Percentiles rank a stretch among this genome's conserved stretches.
Conservation (phyloP, 2,113 vertebrate genomes). For the Vimba vimba region DNA sequence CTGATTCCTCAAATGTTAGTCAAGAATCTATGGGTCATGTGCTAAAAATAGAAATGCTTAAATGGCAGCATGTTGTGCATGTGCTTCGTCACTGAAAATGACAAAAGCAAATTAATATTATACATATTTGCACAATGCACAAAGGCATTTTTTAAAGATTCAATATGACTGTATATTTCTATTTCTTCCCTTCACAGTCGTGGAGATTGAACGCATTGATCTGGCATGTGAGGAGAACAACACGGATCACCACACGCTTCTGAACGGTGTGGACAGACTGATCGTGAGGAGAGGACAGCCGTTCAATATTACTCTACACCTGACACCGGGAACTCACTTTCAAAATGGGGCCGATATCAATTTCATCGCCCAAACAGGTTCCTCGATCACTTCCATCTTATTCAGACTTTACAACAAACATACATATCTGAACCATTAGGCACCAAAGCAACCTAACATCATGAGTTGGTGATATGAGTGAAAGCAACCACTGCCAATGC, state of each 20-base stretch:
- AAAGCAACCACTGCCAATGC: not conserved
- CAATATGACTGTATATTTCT: not conserved
- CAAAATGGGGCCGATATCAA: conserved; percentile 68
- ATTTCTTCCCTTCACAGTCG: conserved; percentile 64
- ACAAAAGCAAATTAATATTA: not conserved
- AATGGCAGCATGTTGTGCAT: not conserved
- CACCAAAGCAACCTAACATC: not conserved
- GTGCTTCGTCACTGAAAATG: not conserved
- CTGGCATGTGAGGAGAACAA: conserved; percentile 79
- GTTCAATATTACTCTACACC: conserved; percentile 79
- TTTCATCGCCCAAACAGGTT: conserved; percentile 78
- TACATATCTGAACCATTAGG: not conserved
- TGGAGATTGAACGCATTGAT: conserved; percentile 79
- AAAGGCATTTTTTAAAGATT: no score
- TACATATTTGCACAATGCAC: not conserved
- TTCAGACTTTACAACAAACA: not conserved
- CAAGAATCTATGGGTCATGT: not conserved
- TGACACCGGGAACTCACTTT: conserved; percentile 70
- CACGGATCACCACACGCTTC: conserved; percentile 75
- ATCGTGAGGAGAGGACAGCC: conserved; percentile 83
- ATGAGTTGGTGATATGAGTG: not conserved
- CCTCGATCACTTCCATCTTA: conserved; percentile 24
- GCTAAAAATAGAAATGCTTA: not conserved
- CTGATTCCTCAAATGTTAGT: not conserved
- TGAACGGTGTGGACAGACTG: conserved; percentile 69